phyloP scores from a whole-genome alignment of 2,113 vertebrate genomes.

The Stegastes partitus region DNA sequence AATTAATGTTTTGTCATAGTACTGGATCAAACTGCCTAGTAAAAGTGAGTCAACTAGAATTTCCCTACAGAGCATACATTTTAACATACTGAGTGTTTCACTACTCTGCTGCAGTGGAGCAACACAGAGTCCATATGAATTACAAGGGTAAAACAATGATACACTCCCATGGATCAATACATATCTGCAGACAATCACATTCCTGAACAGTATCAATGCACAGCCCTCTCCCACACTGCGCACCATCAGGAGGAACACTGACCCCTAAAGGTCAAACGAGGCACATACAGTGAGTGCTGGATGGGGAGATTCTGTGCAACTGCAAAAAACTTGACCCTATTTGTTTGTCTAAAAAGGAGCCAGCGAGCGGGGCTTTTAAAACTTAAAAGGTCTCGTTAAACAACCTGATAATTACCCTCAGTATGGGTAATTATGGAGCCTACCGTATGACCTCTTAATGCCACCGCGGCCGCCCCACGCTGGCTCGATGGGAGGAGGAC shows the following conservation, averaged over 20 bases:
- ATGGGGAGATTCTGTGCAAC: neutral
- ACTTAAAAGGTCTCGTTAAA: constrained; percentile 73
- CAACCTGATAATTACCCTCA: constrained; percentile 79
- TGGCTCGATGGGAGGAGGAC: constrained; percentile 68
- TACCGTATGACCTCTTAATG: constrained; percentile 70
- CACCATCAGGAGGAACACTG: constrained; percentile 76
- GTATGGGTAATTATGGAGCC: constrained; percentile 72
- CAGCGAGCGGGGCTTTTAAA: constrained; percentile 24
- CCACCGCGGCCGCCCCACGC: constrained; percentile 38
- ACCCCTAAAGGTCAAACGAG: constrained; percentile 80
- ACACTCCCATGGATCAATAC: constrained; percentile 22
- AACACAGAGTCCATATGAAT: neutral
- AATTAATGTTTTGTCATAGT: neutral
- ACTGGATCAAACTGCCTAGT: neutral
- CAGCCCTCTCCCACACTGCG: neutral
- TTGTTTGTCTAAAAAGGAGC: constrained; percentile 39
- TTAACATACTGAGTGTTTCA: neutral
- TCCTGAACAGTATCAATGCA: constrained; percentile 30
- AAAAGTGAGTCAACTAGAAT: constrained; percentile 3
- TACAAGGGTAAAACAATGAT: neutral
- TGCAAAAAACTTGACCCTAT: constrained; percentile 36
- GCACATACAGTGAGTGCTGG: neutral
- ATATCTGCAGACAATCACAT: constrained; percentile 50
- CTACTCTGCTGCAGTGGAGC: neutral
- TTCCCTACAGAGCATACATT: neutral